Conservation (phyloP, 2,797 vertebrate species). For the Chiloscyllium punctatum region DNA sequence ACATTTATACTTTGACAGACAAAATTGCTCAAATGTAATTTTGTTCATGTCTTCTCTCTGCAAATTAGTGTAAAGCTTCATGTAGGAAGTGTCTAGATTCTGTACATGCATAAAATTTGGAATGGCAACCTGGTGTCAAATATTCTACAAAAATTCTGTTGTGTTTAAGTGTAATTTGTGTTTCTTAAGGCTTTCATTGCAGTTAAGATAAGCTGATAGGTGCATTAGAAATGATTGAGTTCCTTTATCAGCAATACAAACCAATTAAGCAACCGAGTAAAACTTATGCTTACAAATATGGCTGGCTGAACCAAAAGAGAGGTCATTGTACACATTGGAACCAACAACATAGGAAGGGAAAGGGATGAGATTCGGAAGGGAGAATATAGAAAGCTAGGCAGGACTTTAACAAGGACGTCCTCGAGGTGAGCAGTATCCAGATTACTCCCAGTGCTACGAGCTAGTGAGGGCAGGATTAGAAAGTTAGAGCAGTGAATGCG, state of each 20-base stretch:
- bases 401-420: too few relatives aligned
- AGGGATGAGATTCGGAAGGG: too few relatives aligned
- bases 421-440: too few relatives aligned
- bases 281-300: neutral
- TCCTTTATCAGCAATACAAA: neutral
- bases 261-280: neutral
- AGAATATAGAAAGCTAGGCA: too few relatives aligned
- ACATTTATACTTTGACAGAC: neutral
- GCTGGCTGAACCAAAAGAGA: neutral
- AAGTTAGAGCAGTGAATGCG: too few relatives aligned
- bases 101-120: neutral
- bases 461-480: too few relatives aligned
- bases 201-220: neutral
- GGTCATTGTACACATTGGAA: too few relatives aligned
- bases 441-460: too few relatives aligned
- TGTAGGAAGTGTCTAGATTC: too few relatives aligned
- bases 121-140: neutral
- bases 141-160: neutral
- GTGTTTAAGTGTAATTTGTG: neutral
- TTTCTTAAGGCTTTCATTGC: neutral
- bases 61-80: neutral
- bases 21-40: neutral
- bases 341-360: too few relatives aligned
- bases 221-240: neutral
- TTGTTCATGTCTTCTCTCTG: neutral